Conservation (phyloP, 2,113 vertebrate genomes). For the Microtus oregoni region DNA sequence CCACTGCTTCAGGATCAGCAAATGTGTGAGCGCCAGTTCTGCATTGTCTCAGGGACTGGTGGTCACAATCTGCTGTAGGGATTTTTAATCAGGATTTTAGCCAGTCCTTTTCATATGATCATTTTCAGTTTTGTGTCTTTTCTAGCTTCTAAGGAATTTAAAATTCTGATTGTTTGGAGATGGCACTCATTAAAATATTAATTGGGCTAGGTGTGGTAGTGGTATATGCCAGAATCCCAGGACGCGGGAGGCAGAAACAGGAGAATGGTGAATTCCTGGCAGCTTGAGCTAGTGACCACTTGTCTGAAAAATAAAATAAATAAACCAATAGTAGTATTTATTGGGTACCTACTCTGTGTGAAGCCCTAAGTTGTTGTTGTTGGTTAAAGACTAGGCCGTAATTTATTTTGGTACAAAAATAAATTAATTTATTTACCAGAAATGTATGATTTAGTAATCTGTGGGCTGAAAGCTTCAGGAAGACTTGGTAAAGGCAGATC, state of each 20-base stretch:
- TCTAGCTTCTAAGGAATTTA: constrained; percentile 2
- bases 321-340: neutral
- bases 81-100: neutral
- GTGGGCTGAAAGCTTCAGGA: neutral
- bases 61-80: neutral
- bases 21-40: neutral
- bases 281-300: neutral
- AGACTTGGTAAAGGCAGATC: neutral
- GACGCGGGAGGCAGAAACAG: neutral
- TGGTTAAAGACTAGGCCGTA: too few species aligned
- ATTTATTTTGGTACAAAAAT: neutral
- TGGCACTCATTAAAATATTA: neutral
- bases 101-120: neutral
- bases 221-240: neutral
- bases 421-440: neutral
- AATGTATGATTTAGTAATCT: neutral
- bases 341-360: neutral
- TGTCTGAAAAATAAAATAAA: neutral
- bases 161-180: neutral
- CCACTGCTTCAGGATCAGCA: neutral
- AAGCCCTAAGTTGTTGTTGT: neutral
- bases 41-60: neutral
- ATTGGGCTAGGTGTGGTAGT: neutral
- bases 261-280: neutral
- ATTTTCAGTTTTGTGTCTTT: neutral